A percentile compares a stretch with the other conserved stretches of the same genome.
phyloP scores from a whole-genome alignment of 1,140 invertebrate species.

The Leptestheria dahalacensis region DNA sequence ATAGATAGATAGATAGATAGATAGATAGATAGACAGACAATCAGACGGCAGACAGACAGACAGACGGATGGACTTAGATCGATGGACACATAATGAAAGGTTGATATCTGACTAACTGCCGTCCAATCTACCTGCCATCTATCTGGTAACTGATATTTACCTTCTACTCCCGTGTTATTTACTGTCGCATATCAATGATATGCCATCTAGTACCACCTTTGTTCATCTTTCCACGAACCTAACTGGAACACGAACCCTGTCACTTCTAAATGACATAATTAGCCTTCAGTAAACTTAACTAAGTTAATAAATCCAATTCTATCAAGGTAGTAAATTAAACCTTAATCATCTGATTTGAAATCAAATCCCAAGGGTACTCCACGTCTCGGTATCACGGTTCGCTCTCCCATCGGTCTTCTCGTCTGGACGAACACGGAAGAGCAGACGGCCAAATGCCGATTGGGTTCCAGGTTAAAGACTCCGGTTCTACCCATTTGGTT shows the following conservation, averaged over 20 bases:
- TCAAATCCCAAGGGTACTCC: conserved; percentile 64
- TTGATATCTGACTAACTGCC: neutral
- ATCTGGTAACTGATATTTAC: neutral
- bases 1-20: no score
- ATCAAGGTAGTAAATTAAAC: no score
- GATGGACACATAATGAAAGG: neutral
- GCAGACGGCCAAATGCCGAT: conserved; percentile 30
- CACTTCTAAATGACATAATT: no score
- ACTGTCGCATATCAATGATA: conserved; percentile 9
- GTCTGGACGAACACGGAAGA: conserved; percentile 41
- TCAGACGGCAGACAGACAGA: no score
- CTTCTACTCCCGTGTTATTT: neutral
- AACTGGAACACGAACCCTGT: no score
- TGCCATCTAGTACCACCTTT: no score
- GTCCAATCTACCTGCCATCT: neutral
- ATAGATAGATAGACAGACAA: no score
- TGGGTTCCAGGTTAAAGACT: conserved; percentile 65
- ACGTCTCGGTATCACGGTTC: conserved; percentile 49
- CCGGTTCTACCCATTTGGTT: conserved; percentile 67
- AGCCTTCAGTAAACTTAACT: no score
- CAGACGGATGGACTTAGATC: no score
- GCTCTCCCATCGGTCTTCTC: conserved; percentile 54
- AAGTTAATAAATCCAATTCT: no score
- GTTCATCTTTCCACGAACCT: no score
- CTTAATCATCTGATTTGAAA: no score